Base-by-base conservation (phyloP, 2,888 invertebrate genomes). In the Clitarchus hookeri region DNA sequence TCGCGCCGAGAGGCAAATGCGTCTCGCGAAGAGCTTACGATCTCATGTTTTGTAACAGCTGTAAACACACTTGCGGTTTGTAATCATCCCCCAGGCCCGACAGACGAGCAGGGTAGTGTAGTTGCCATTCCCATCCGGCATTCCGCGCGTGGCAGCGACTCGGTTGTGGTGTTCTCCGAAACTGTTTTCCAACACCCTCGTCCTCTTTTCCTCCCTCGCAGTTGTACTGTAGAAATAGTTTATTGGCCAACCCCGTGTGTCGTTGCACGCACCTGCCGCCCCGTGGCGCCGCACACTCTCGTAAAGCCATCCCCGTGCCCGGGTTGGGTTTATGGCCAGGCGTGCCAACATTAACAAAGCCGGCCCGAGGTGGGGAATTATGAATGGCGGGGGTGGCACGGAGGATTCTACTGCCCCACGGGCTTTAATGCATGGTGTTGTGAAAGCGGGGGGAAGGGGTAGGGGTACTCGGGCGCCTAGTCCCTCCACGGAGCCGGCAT, bases 331-430 rank as follows among this genome's bases (percentile, higher is more conserved):
- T 65, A 65, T 65, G 8, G n/a, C n/a, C 65, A n/a, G 65, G 19
- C 65, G 65, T 65, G 65, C 65, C 65, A 65, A 6, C 65, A 65
- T 65, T 65, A 65, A 65, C 65, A 65, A 65, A 65, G 65, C 65
- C 19, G n/a, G 65, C 23, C n/a, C 65, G 19, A 6, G 11, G 23
- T 8, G 19, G 65, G 65, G n/a, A 65, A 65, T 65, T 65, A 65
- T 65, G 65, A 6, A 36, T n/a, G 65, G 23, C 19, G 65, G 65
- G 65, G n/a, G n/a, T 9, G 65, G 65, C 65, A n/a, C 1, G 53
- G 53, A 53, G 65, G 65, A n/a, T 23, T 65, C 16, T 65, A 65
- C 65, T 65, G 65, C 4, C 16, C 65, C 65, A 3, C 12, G 23
- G 65, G 65, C 65, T 65, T 65, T 4, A 65, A n/a, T 23, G 19